Evolutionary conservation across 2,888 invertebrate species (phyloP), one percentile per base, ranked within the genome.

Genomic region (Polymixis lichenea): DNA sequence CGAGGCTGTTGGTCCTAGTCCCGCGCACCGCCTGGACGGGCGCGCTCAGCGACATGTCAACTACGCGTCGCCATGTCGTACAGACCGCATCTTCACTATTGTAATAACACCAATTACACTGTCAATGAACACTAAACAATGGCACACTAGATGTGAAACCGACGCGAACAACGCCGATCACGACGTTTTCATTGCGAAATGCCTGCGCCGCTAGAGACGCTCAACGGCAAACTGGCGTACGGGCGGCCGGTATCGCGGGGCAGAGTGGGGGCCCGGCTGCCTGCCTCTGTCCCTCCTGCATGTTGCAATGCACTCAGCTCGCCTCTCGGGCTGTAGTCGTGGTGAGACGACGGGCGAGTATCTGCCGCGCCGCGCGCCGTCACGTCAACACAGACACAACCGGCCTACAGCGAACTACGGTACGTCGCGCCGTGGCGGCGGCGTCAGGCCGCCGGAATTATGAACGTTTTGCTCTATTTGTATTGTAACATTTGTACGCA

Each of bases 1-100:
- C 98, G 97, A 98, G 97, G 92, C 98, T 98, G 95, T 98, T 98
- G 96, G 98, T 98, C 90, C 98, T 95, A 86, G 95, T 94, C 89
- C 95, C 95, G 95, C 96, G 96, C 95, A 95, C 95, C 95, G 95
- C 95, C 94, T 94, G 95, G 91, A 94, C 94, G 94, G 95, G 95
- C 94, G 96, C 95, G 95, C 94, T 95, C 94, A 96, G 92, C 93
- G 96, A 96, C 96, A 96, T 96, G 95, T 96, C 96, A 96, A 95
- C 96, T 96, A 93, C 95, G 94, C 91, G 91, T 89, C 91, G 92
- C 94, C 96, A 96, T 96, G 89, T 92, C 93, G 92, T 87, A 91
- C 90, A 86, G 81, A 91, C 87, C 82, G 85, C 93, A 94, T 94
- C 91, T 90, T 93, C 91, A 90, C 88, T 90, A 92, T 89, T 83